Evolutionary conservation across 2,113 vertebrate genomes (phyloP).

Genomic region (Phaetusa simplex): DNA sequence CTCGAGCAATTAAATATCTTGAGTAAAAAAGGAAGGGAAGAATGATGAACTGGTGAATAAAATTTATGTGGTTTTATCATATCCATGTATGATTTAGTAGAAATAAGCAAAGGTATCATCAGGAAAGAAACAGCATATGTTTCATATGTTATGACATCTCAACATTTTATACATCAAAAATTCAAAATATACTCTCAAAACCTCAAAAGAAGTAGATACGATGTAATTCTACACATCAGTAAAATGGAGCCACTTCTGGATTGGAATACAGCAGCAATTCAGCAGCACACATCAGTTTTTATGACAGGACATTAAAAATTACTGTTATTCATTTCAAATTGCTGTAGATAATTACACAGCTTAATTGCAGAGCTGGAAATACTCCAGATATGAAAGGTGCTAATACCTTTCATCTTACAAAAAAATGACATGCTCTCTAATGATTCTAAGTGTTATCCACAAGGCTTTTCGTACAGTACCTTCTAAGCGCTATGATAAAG

Average conservation of each 20-base stretch:
- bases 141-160: not conserved
- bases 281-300: constrained; percentile 15
- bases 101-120: not conserved
- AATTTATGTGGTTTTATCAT: not conserved
- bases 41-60: not conserved
- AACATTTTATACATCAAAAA: not conserved
- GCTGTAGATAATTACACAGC: constrained; percentile 37
- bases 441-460: not conserved
- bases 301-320: constrained; percentile 22
- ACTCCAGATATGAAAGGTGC: constrained; percentile 32
- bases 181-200: not conserved
- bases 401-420: constrained; percentile 11
- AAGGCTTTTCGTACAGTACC: not conserved
- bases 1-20: not conserved
- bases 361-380: constrained; percentile 48
- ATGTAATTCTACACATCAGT: not conserved
- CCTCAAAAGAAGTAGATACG: not conserved
- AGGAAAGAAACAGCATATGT: not conserved
- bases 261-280: not conserved
- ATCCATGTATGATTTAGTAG: not conserved
- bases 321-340: constrained; percentile 51
- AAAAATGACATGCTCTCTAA: not conserved
- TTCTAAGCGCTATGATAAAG: not conserved
- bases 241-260: not conserved
- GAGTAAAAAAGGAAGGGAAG: not conserved